A percentile compares a stretch with the other conserved stretches of the same genome.
These are phyloP conservation scores for Thecophora atra DNA, from an alignment of 2,888 invertebrate species.

Conservation along the genomic window DNA sequence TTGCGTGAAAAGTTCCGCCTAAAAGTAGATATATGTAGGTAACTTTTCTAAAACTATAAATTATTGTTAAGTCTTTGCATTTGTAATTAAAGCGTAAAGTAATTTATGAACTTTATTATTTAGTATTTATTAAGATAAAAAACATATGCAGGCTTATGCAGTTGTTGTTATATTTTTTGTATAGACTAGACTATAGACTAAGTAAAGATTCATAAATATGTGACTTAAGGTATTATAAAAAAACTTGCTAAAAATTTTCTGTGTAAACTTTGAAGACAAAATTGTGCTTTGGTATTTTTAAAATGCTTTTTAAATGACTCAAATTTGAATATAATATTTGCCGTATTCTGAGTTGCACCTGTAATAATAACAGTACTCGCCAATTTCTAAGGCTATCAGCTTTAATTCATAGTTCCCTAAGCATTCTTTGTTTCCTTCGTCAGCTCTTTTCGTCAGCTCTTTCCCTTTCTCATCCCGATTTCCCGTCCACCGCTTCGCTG, in stretches of 20 bases:
- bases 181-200: slow-evolving; percentile 38
- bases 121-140: no score
- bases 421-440: background rate
- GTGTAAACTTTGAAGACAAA: slow-evolving; percentile 13
- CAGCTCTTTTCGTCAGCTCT: background rate
- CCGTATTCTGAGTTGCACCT: background rate
- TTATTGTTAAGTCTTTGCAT: no score
- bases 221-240: slow-evolving; percentile 17
- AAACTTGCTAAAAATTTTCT: slow-evolving; percentile 20
- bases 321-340: slow-evolving; percentile 4
- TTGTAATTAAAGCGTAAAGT: no score
- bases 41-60: no score
- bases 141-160: slow-evolving; percentile 5
- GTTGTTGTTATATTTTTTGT: slow-evolving; percentile 10
- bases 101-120: no score
- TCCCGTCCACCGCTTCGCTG: background rate
- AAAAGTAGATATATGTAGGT: no score
- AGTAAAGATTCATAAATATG: slow-evolving; percentile 14
- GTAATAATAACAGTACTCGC: background rate
- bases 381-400: background rate
- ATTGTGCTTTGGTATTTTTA: slow-evolving; percentile 38
- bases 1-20: no score
- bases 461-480: no score
- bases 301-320: background rate
- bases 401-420: background rate